Evolutionary conservation across 2,797 vertebrate species (phyloP).

Genomic region (Malurus splendens): DNA sequence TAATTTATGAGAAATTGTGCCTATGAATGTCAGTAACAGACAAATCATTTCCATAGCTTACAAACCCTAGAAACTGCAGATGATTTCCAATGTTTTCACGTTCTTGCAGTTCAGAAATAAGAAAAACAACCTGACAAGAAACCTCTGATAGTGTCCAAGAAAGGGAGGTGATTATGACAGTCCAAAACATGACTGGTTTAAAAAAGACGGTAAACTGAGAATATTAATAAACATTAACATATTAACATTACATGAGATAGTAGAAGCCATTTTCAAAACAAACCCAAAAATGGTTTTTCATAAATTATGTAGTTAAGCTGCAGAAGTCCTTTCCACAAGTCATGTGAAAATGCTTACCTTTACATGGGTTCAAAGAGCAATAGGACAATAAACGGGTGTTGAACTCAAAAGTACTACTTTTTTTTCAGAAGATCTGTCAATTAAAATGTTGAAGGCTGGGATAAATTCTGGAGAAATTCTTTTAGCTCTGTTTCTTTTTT

Average conservation of each 20-base stretch:
- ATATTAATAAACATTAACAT: background rate
- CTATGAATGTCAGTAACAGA: background rate
- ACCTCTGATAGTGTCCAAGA: background rate
- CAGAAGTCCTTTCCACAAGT: background rate
- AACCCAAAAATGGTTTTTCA: background rate
- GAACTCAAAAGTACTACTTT: background rate
- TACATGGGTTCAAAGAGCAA: background rate
- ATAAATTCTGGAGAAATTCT: background rate
- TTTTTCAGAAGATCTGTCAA: background rate
- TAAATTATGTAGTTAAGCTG: background rate
- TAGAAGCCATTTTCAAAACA: background rate
- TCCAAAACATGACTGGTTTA: background rate
- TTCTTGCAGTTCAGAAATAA: background rate
- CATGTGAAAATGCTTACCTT: background rate
- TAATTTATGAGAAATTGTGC: background rate
- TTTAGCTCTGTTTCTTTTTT: background rate
- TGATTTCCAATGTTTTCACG: background rate
- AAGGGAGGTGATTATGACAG: background rate
- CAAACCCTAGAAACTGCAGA: background rate
- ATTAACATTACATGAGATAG: background rate
- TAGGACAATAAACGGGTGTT: background rate
- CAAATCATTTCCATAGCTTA: background rate
- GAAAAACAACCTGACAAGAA: background rate
- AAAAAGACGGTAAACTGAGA: background rate
- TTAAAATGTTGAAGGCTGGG: background rate